Evolutionary conservation across 92 coral and sea anemone genomes (phyloP).

Genomic region (Chrysogorgia sp.): DNA sequence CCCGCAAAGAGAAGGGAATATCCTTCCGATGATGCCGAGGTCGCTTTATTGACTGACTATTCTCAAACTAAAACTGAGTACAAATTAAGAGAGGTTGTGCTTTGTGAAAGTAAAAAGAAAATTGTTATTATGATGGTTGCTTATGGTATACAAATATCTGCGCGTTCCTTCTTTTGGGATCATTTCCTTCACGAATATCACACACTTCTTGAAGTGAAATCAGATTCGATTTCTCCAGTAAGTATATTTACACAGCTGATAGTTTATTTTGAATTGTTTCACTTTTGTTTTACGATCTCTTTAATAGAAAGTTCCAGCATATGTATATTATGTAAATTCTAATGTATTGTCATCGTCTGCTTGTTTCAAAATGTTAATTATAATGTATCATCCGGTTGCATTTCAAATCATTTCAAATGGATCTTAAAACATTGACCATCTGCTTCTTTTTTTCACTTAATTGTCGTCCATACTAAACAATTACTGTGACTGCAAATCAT

Average conservation of each 20-base stretch:
- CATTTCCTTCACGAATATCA: slow-evolving; percentile 73
- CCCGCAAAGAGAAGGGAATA: slow-evolving; percentile 71
- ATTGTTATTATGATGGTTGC: slow-evolving; percentile 66
- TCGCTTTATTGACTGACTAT: slow-evolving; percentile 58
- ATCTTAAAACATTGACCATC: background rate
- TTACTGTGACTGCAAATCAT: too few species aligned
- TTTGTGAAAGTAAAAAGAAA: slow-evolving; percentile 70
- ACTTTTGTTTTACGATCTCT: too few species aligned
- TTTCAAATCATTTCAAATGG: too few species aligned
- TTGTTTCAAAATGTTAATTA: too few species aligned
- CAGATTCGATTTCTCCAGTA: slow-evolving; percentile 74
- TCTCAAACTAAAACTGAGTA: slow-evolving; percentile 51
- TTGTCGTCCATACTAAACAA: background rate
- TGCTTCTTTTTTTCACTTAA: slow-evolving; percentile 8
- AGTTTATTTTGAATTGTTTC: too few species aligned
- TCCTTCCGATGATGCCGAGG: slow-evolving; percentile 66
- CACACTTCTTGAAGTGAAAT: slow-evolving; percentile 72
- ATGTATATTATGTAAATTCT: too few species aligned
- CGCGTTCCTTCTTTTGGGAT: slow-evolving; percentile 82
- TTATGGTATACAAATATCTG: slow-evolving; percentile 61
- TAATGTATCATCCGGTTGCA: too few species aligned
- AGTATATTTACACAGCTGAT: background rate
- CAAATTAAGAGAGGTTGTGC: slow-evolving; percentile 58
- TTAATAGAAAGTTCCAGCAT: too few species aligned
- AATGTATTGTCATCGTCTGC: too few species aligned